Evolutionary conservation across 2,888 invertebrate species (phyloP), one percentile per base, ranked within the genome.

Genomic region (Pycnomerus fuliginosus): DNA sequence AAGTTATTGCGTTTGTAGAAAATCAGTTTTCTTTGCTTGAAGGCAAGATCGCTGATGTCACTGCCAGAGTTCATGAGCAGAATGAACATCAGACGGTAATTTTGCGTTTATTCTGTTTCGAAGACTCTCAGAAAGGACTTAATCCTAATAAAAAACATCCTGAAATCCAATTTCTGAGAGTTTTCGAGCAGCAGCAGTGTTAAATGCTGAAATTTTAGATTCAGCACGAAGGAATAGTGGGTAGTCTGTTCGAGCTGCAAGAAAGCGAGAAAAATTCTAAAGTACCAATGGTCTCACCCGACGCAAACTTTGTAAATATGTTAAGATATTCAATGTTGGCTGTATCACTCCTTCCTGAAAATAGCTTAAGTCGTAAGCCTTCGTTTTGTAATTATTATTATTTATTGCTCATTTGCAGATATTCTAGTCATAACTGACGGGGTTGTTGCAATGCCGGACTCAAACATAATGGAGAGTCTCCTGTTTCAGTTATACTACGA

Each of bases 381-480:
- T 22, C 3, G n/a, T n/a, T n/a, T n/a, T n/a, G n/a, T 36, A 12
- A 15, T 37, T n/a, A 22, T 20, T 30, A 25, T 15, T 29, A 31
- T 38, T 31, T 29, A 36, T 33, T 46, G 49, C 49, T 38, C 50
- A 53, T 54, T 74, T 75, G 29, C 67, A 85, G 86, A 84, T 70
- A 78, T 87, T 65, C 76, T 87, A 53, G 79, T 84, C 48, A 76
- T 84, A 53, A 85, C 88, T 2, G 89, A 90, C 71, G 88, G 88
- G 7, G 82, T 86, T 48, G 78, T 85, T 29, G 78, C 78, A 40
- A 78, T 84, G 52, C 83, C 87, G 2, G 87, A 88, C 66, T 79
- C 82, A n/a, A 78, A 80, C 56, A 78, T 84, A 49, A 76, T 87
- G 65, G 87, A 89, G 62, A 79, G 81, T 3, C 72, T 88, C 16